These are phyloP conservation scores for Apaloderma vittatum DNA, from an alignment of 2,113 vertebrate species.

Conservation along the genomic window DNA sequence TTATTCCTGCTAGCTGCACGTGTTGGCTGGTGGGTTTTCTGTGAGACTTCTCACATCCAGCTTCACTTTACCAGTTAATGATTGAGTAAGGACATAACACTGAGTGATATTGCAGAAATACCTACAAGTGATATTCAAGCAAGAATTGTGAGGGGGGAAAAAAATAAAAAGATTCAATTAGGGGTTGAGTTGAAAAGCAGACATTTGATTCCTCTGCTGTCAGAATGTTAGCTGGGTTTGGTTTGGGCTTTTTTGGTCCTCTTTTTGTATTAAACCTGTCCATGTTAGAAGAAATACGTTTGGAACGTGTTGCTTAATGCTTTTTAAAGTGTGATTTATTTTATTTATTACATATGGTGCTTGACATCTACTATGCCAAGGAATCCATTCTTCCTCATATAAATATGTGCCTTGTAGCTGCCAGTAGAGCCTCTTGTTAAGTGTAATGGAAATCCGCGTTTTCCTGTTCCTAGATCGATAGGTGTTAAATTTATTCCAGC, in stretches of 20 bases:
- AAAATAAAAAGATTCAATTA: not conserved
- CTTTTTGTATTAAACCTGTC: not conserved
- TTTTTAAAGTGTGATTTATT: not conserved
- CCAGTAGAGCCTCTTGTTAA: not conserved
- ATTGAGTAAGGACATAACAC: not conserved
- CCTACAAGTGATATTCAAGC: not conserved
- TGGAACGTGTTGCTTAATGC: not conserved
- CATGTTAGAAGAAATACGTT: not conserved
- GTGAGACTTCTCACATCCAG: not conserved
- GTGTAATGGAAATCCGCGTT: not conserved
- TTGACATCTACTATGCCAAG: not conserved
- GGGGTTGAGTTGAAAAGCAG: not conserved
- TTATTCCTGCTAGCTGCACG: conserved; percentile 1
- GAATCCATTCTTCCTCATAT: not conserved
- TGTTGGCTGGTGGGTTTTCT: not conserved
- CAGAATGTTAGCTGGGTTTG: not conserved
- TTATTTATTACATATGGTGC: not conserved
- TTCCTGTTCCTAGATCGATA: not conserved
- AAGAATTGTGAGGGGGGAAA: not conserved
- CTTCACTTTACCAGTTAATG: not conserved
- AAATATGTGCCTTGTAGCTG: not conserved
- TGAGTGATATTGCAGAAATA: not conserved
- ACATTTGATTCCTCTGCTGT: not conserved
- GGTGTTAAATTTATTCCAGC: not conserved
- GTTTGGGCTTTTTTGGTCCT: not conserved